Base-by-base conservation (phyloP, 2,888 invertebrate species). In the Drosophila monieri region DNA sequence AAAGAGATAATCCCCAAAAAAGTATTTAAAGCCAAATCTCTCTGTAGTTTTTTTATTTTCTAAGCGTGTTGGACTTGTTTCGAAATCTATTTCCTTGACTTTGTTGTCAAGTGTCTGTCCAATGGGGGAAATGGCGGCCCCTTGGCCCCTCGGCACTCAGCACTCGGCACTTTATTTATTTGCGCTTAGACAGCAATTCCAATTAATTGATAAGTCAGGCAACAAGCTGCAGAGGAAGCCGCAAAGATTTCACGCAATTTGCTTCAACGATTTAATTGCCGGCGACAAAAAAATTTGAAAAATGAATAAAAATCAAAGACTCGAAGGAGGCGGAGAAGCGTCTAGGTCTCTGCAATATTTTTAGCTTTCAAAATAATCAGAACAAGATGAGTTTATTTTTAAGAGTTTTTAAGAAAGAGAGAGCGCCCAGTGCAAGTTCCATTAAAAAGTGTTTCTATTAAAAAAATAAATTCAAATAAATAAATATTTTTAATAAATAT, bases 141-240 rank as follows among this genome's bases (percentile, higher is more conserved):
- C 49, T 21, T 35, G 56, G 51, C n/a, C 51, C 23, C 21, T 6
- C 21, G 8, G 14, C 27, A 12, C 21, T 23, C 21, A 4, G 21
- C 21, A 32, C 6, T 25, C 37, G 27, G 18, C 32, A 46, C 58
- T 80, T 81, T 79, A 84, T 81, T 81, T 80, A 81, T 81, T 81
- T 81, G 81, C 78, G 81, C 80, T 78, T 80, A 71, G 78, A 58
- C 84, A 72, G 77, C 81, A 80, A 80, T 83, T 83, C 77, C 80
- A 84, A 85, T 84, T 84, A 84, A 84, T 84, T 84, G 86, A 84
- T 85, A 85, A 83, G 86, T 80, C 76, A 71, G 53, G 57, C 39
- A 67, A 49, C 54, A 68, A 73, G 51, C 65, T 53, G 25, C 51
- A 54, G 14, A 55, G 39, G 12, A 18, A 39, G 6, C 43, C 61